These are phyloP conservation scores for Cephus spinipes DNA, from an alignment of 2,888 invertebrate species.

Conservation along the genomic window DNA sequence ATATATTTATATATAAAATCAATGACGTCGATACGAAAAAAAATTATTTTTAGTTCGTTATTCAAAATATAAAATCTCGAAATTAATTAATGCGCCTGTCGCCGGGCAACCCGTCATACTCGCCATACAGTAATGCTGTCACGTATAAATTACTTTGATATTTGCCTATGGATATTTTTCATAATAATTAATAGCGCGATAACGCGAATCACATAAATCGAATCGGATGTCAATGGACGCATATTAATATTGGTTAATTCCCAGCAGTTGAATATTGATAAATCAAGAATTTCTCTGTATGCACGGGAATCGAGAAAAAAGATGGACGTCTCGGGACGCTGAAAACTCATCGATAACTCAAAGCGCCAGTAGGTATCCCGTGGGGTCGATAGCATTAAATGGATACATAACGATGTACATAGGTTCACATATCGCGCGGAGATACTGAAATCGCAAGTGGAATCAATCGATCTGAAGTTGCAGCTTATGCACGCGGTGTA, in stretches of 20 bases:
- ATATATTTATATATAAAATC: neutral
- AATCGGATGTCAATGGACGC: neutral
- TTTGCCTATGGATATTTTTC: neutral
- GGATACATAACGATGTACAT: neutral
- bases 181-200: neutral
- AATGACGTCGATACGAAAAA: neutral
- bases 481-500: neutral
- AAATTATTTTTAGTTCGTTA: neutral
- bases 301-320: neutral
- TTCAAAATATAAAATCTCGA: neutral
- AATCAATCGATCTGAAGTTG: conserved; percentile 8
- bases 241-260: neutral
- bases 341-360: neutral
- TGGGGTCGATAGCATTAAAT: neutral
- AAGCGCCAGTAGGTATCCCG: neutral
- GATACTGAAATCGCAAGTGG: neutral
- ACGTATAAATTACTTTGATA: neutral
- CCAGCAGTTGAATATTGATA: neutral
- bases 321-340: neutral
- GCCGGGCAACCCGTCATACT: neutral
- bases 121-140: neutral
- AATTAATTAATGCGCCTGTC: neutral
- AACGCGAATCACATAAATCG: neutral
- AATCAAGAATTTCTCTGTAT: neutral
- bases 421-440: neutral